Evolutionary conservation across 1,140 invertebrate species (phyloP).

Genomic region (Heliconius hewitsoni): DNA sequence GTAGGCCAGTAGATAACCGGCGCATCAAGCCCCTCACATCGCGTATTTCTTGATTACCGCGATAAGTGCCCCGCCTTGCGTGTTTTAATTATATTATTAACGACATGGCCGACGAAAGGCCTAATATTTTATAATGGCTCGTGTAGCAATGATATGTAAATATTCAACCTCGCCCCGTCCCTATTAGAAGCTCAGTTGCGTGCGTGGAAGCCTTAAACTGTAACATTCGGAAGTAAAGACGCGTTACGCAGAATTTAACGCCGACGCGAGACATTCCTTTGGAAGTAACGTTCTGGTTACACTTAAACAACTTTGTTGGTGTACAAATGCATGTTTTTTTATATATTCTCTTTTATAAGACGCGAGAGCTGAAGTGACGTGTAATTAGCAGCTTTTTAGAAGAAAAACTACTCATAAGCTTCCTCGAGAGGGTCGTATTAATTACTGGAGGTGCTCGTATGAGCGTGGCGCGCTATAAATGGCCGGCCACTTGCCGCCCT

Average conservation of each 20-base stretch:
- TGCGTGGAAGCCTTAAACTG: conserved; percentile 55
- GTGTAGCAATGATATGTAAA: conserved; percentile 80
- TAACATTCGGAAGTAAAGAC: conserved; percentile 72
- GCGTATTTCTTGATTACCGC: conserved; percentile 64
- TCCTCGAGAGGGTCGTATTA: conserved; percentile 77
- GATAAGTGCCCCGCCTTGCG: conserved; percentile 75
- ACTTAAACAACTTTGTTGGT: neutral
- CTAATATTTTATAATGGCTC: conserved; percentile 78
- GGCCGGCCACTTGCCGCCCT: conserved; percentile 77
- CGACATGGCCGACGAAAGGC: conserved; percentile 67
- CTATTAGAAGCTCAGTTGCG: conserved; percentile 67
- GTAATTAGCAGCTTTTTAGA: conserved; percentile 78
- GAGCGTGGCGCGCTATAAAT: conserved; percentile 72
- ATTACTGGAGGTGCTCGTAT: conserved; percentile 75
- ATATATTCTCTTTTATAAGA: conserved; percentile 50
- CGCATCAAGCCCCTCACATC: conserved; percentile 45
- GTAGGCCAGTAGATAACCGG: conserved; percentile 47
- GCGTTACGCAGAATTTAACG: conserved; percentile 66
- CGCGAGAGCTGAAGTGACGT: conserved; percentile 59
- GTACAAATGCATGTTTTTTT: conserved; percentile 14
- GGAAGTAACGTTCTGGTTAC: conserved; percentile 36
- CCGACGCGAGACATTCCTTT: conserved; percentile 62
- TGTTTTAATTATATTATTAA: conserved; percentile 81
- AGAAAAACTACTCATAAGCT: conserved; percentile 80
- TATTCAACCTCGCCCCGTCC: conserved; percentile 68